Evolutionary conservation across 2,888 invertebrate species (phyloP), one percentile per base, ranked within the genome.

Genomic region (Lordiphosa fenestrarum): DNA sequence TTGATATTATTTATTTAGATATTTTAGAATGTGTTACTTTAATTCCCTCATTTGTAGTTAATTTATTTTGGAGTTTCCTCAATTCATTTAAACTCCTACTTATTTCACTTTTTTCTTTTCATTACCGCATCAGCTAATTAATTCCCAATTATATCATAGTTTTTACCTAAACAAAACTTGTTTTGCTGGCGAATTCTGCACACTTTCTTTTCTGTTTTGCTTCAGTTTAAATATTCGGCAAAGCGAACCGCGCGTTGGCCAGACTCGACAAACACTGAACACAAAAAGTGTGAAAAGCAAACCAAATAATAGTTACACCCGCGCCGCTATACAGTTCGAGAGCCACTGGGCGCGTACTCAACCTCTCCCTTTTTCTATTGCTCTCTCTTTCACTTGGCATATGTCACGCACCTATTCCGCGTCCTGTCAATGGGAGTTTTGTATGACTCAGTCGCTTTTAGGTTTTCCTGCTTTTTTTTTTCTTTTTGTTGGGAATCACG

Each of bases 401-500:
- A 44, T 44, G 44, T 44, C 44, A 44, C 44, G 44, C 30, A 40
- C 63, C 48, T 53, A 50, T 40, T 21, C 40, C n/a, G n/a, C 33
- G 35, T n/a, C 30, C 44, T 44, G 4, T 47, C 50, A 52, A 54
- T 56, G 56, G 62, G 53, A 30, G 30, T 59, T 40, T 37, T 53
- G 36, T 70, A 65, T 76, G 75, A 76, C 53, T 76, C 84, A 76
- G 71, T 53, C 39, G 39, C 60, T 30, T 42, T 48, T 44, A 40
- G 53, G 72, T 71, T 75, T 74, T 69, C 78, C 78, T 40, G 60
- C 47, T 53, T 65, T 81, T 48, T 48, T 55, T 46, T 55, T 65
- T 81, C 19, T 48, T 55, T 65, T 81, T 78, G 76, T 77, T 73
- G 83, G 78, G 66, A 82, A 80, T 82, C 80, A 80, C 80, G 80